A percentile compares a stretch with the other conserved stretches of the same genome.
Conservation (phyloP, 2,797 vertebrate genomes). For the Muscicapa comitata region DNA sequence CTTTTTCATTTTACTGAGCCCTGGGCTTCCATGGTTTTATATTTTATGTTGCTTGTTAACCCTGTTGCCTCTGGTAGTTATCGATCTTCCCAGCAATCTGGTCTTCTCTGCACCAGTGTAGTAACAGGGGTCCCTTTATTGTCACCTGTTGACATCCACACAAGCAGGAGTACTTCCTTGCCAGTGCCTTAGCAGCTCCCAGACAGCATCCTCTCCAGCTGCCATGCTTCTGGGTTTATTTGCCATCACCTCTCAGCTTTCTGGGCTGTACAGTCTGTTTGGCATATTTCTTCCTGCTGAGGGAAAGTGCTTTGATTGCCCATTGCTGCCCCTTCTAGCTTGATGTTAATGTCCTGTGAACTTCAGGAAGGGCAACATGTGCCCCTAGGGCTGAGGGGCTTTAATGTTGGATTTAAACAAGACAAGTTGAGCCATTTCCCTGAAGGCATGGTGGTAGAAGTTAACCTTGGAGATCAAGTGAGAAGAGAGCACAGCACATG, state of each 20-base stretch:
- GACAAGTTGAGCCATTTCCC: not conserved
- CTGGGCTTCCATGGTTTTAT: not conserved
- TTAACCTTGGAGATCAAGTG: not conserved
- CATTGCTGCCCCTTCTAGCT: not conserved
- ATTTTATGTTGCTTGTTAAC: not conserved
- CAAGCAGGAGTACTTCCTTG: not conserved
- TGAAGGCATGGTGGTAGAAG: rapidly evolving
- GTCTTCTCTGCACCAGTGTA: not conserved
- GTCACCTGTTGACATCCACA: not conserved
- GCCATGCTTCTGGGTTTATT: not conserved
- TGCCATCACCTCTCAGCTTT: not conserved
- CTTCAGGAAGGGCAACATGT: rapidly evolving
- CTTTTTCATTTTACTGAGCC: not conserved
- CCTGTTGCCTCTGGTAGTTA: not conserved
- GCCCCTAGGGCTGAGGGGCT: not conserved
- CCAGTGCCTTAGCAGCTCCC: not conserved
- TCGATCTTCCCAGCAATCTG: not conserved
- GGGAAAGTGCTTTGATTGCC: not conserved
- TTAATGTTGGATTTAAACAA: not conserved
- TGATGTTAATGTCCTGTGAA: not conserved
- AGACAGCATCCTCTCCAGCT: not conserved
- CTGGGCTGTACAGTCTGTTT: not conserved
- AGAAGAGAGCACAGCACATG: not conserved
- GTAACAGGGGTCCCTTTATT: not conserved
- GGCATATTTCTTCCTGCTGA: not conserved